A percentile compares a stretch with the other conserved stretches of the same genome.
Conservation (phyloP, 2,797 vertebrate species). For the Discoglossus pictus region DNA sequence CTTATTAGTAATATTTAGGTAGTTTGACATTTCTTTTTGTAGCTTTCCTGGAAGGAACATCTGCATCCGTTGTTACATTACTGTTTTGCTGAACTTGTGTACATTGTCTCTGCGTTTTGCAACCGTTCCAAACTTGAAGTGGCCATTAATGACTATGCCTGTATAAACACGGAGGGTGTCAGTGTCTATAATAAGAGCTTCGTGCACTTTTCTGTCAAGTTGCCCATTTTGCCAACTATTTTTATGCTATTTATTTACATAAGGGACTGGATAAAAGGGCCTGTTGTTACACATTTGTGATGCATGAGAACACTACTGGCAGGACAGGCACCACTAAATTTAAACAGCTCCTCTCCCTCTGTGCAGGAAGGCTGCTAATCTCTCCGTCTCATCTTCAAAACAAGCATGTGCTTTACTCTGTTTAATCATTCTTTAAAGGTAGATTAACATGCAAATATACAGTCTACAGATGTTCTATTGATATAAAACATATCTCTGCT, state of each 20-base stretch:
- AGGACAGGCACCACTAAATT: not conserved
- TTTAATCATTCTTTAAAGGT: too few relatives aligned
- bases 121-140: constrained; percentile 38
- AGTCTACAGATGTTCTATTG: too few relatives aligned
- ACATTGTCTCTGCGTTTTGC: constrained; percentile 25
- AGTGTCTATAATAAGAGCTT: constrained; percentile 30
- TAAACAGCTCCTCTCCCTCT: not conserved
- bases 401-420: too few relatives aligned
- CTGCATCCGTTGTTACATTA: constrained; percentile 27
- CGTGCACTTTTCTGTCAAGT: constrained; percentile 12
- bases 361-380: not conserved
- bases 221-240: constrained; percentile 29
- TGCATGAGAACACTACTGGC: constrained; percentile 24
- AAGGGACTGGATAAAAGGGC: not conserved
- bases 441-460: too few relatives aligned
- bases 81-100: constrained; percentile 21
- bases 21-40: constrained; percentile 23
- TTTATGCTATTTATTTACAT: constrained; percentile 32
- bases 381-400: too few relatives aligned
- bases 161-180: constrained; percentile 47
- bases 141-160: constrained; percentile 37
- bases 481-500: too few relatives aligned
- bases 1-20: constrained; percentile 23
- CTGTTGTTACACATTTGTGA: constrained; percentile 25
- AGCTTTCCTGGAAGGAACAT: constrained; percentile 17